These are phyloP conservation scores for Neoascia interrupta DNA, from an alignment of 2,888 invertebrate species.

Conservation along the genomic window DNA sequence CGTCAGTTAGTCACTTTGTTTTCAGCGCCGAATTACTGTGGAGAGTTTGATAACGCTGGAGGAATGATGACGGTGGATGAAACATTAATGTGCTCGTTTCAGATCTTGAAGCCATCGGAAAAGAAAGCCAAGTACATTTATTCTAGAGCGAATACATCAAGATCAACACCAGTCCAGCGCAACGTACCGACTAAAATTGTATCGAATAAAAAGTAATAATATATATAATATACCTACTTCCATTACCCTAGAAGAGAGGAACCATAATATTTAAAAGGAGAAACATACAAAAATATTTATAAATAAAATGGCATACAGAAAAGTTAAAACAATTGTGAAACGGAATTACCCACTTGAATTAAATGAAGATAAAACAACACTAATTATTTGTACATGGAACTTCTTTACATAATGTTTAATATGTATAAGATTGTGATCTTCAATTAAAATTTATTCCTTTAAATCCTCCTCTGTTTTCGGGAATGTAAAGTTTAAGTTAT, in stretches of 20 bases:
- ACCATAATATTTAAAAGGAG: slow-evolving; percentile 65
- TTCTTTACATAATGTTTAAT: slow-evolving; percentile 21
- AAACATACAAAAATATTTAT: slow-evolving; percentile 39
- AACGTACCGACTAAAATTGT: slow-evolving; percentile 82
- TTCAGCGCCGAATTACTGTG: slow-evolving; percentile 98
- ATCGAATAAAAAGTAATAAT: slow-evolving; percentile 80
- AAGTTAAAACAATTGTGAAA: not conserved
- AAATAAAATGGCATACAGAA: not conserved
- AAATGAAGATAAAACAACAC: slow-evolving; percentile 30
- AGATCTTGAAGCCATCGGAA: slow-evolving; percentile 99
- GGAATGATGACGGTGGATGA: slow-evolving; percentile 99
- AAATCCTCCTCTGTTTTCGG: no score
- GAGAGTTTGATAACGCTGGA: slow-evolving; percentile 99
- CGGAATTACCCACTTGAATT: not conserved
- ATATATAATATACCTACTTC: slow-evolving; percentile 79
- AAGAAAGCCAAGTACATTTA: slow-evolving; percentile 99
- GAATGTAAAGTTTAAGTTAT: not conserved
- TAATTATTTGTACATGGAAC: slow-evolving; percentile 20
- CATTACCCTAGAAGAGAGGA: slow-evolving; percentile 79
- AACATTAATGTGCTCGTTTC: slow-evolving; percentile 98
- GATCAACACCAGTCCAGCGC: slow-evolving; percentile 92
- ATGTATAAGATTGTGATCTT: slow-evolving; percentile 6
- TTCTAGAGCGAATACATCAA: slow-evolving; percentile 90
- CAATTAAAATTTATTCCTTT: no score
- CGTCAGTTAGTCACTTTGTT: slow-evolving; percentile 98